phyloP scores from a whole-genome alignment of 53 echinoderm and acorn worm genomes.

The Holothuria scabra region DNA sequence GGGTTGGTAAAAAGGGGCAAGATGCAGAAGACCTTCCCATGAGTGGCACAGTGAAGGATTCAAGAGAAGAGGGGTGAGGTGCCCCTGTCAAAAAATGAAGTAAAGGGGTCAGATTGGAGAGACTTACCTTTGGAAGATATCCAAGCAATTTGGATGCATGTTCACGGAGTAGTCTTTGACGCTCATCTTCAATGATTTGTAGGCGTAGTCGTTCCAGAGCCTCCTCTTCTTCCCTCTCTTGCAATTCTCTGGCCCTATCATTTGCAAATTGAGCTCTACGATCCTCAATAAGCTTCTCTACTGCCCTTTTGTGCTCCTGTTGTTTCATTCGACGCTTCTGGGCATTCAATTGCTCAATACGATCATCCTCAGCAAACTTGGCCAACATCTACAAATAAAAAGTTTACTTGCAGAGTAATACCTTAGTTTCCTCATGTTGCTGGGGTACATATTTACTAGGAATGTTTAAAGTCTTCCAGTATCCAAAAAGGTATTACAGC shows the following conservation, averaged over 20 bases:
- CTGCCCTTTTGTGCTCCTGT: conserved; percentile 93
- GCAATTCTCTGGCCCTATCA: conserved; percentile 80
- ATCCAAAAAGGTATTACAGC: too few relatives aligned
- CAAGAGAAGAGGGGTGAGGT: too few relatives aligned
- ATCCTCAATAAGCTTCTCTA: conserved; percentile 80
- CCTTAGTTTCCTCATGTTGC: too few relatives aligned
- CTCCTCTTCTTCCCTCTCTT: conserved; percentile 80
- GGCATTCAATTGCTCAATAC: conserved; percentile 98
- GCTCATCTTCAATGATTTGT: conserved; percentile 96
- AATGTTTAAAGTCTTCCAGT: too few relatives aligned
- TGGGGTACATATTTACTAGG: too few relatives aligned
- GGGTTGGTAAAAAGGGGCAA: too few relatives aligned
- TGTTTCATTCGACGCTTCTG: conserved; percentile 99
- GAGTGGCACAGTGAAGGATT: too few relatives aligned
- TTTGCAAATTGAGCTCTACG: conserved; percentile 95
- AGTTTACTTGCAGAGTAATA: too few relatives aligned
- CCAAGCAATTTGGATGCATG: conserved; percentile 97
- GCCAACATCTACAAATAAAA: conserved; percentile 79
- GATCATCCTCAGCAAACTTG: conserved; percentile 97
- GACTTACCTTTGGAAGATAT: conserved; percentile 90
- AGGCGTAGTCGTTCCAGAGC: conserved; percentile 81
- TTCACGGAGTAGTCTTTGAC: conserved; percentile 89
- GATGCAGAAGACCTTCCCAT: too few relatives aligned
- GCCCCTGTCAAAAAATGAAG: too few relatives aligned
- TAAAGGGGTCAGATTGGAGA: too few relatives aligned